Evolutionary conservation across 1,140 invertebrate species (phyloP).

Genomic region (Hestina assimilis): DNA sequence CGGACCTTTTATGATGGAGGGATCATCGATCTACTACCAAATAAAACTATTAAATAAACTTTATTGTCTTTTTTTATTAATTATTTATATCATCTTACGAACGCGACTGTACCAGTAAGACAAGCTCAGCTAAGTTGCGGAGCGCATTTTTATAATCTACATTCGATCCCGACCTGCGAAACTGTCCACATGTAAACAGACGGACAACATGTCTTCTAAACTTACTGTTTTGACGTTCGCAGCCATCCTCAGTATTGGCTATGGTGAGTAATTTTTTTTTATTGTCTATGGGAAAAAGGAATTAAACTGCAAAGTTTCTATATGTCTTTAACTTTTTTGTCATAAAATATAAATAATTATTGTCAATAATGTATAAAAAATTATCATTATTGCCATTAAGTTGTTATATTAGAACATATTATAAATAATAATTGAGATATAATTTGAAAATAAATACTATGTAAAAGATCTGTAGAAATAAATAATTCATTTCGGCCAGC

Average conservation of each 20-base stretch:
- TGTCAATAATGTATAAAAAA: no score
- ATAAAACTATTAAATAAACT: no score
- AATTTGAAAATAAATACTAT: no score
- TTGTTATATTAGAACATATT: no score
- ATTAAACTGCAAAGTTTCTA: no score
- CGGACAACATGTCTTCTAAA: slow-evolving; percentile 39
- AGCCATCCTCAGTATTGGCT: slow-evolving; percentile 39
- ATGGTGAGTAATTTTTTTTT: slow-evolving; percentile 46
- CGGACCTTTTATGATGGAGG: no score
- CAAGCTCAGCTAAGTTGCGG: slow-evolving; percentile 40
- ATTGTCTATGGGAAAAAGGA: background rate
- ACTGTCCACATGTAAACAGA: slow-evolving; percentile 29
- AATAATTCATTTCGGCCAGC: no score
- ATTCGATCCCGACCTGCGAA: slow-evolving; percentile 43
- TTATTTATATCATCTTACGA: slow-evolving; percentile 25
- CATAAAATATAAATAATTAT: slow-evolving; percentile 1
- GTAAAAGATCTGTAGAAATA: no score
- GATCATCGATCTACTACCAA: no score
- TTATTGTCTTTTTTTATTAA: background rate
- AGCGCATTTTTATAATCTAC: slow-evolving; percentile 53
- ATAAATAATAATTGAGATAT: no score
- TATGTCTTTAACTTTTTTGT: no score
- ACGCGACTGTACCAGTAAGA: slow-evolving; percentile 51
- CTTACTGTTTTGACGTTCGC: slow-evolving; percentile 46
- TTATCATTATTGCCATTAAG: no score